Percentiles rank a stretch among this genome's conserved stretches.
Evolutionary conservation across 2,888 invertebrate species (phyloP).

Genomic region (Cheilosia vulpina): DNA sequence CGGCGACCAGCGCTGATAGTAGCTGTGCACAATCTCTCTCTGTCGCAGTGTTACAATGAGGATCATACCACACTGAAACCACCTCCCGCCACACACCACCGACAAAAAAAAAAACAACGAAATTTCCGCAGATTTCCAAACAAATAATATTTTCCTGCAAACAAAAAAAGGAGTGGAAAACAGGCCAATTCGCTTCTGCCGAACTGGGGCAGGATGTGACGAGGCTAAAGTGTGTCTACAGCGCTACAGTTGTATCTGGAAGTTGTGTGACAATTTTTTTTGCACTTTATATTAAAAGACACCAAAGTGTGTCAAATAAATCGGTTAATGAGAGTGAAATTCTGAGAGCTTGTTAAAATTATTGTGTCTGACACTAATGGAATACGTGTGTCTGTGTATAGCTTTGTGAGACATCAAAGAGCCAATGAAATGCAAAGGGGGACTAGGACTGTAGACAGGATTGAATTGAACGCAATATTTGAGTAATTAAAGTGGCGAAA

Average conservation of each 20-base stretch:
- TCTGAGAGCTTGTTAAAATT: conserved; percentile 19
- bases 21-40: background rate
- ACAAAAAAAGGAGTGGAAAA: background rate
- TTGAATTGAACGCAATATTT: no score
- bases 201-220: conserved; percentile 33
- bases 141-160: conserved; percentile 44
- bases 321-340: conserved; percentile 34
- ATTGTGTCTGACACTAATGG: conserved; percentile 22
- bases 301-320: conserved; percentile 23
- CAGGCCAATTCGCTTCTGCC: background rate
- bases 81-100: background rate
- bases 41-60: background rate
- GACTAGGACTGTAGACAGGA: background rate
- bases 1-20: conserved; percentile 1
- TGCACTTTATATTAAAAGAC: background rate
- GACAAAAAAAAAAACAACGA: conserved; percentile 22
- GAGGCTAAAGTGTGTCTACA: conserved; percentile 27
- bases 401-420: background rate
- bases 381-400: background rate
- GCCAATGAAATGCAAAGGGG: background rate
- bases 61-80: background rate
- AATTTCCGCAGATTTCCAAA: conserved; percentile 42
- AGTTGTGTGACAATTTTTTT: conserved; percentile 13
- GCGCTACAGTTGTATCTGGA: conserved; percentile 33
- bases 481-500: no score